Evolutionary conservation across 2,888 invertebrate species (phyloP).

Genomic region (Hemicrepidius hirtus): DNA sequence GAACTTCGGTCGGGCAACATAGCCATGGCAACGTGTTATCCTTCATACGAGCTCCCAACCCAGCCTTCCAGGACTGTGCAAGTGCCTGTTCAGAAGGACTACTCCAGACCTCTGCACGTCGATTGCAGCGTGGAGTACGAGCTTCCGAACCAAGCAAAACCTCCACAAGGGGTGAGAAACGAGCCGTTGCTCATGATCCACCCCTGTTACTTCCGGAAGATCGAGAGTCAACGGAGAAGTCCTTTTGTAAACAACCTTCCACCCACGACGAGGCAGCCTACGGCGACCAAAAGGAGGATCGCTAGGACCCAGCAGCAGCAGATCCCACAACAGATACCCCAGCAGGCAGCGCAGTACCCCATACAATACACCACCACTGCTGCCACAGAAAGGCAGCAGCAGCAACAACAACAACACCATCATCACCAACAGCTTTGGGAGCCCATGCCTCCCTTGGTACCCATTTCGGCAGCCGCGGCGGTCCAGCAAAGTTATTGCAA

Average conservation of each 20-base stretch:
- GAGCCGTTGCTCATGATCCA: conserved; percentile 93
- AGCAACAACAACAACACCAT: conserved; percentile 65
- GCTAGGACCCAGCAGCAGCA: conserved; percentile 69
- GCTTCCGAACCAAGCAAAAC: conserved; percentile 91
- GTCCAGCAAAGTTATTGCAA: conserved; percentile 65
- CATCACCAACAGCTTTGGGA: conserved; percentile 56
- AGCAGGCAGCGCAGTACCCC: conserved; percentile 67
- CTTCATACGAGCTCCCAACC: conserved; percentile 68
- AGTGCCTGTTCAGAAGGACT: conserved; percentile 81
- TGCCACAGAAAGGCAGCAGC: conserved; percentile 56
- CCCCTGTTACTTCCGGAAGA: conserved; percentile 91
- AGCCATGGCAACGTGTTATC: conserved; percentile 69
- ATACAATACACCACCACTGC: conserved; percentile 58
- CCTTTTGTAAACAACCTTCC: conserved; percentile 91
- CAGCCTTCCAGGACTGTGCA: conserved; percentile 72
- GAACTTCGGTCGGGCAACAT: conserved; percentile 64
- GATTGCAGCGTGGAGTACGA: conserved; percentile 95
- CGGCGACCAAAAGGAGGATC: conserved; percentile 66
- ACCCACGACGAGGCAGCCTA: conserved; percentile 70
- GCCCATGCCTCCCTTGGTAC: conserved; percentile 68
- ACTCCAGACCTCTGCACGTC: conserved; percentile 90
- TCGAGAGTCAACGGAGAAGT: conserved; percentile 87
- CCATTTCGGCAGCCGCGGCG: conserved; percentile 64
- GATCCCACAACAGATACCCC: conserved; percentile 67
- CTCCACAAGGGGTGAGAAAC: conserved; percentile 87